Evolutionary conservation across 2,888 invertebrate genomes (phyloP).

Genomic region (Odontomyia ornata): DNA sequence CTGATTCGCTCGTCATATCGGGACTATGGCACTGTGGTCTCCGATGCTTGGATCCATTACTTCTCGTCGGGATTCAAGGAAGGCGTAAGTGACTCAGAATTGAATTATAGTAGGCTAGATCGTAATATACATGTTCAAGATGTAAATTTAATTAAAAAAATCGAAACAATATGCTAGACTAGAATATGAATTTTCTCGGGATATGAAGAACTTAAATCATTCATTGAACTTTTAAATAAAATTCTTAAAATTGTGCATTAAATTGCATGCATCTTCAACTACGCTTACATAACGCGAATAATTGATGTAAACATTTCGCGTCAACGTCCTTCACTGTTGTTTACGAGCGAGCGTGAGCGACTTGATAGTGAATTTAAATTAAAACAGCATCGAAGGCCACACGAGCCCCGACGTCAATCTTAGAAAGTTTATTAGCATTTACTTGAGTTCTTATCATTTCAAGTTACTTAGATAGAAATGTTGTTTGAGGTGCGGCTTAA

Average conservation of each 20-base stretch:
- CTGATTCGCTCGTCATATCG: slow-evolving; percentile 55
- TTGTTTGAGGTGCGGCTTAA: too few relatives aligned
- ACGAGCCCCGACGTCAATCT: neutral
- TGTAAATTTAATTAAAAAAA: neutral
- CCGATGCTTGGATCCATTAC: slow-evolving; percentile 66
- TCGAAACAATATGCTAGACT: too few relatives aligned
- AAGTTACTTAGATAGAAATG: neutral
- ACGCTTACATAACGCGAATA: neutral
- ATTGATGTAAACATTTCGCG: neutral
- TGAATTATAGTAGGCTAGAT: slow-evolving; percentile 26
- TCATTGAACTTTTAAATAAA: too few relatives aligned
- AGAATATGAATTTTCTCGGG: too few relatives aligned
- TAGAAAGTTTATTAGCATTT: neutral
- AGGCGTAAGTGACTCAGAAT: slow-evolving; percentile 64
- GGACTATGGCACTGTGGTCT: slow-evolving; percentile 59
- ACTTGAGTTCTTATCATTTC: neutral
- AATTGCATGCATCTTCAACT: neutral
- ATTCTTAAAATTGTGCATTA: neutral
- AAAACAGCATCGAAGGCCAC: neutral
- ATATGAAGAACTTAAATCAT: too few relatives aligned
- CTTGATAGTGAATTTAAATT: neutral
- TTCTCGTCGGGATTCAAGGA: slow-evolving; percentile 66
- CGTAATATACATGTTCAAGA: too few relatives aligned
- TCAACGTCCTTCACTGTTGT: slow-evolving; percentile 5
- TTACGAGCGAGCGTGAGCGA: neutral